These are phyloP conservation scores for Scelioninae gen. 1 DNA, from an alignment of 2,888 invertebrate species.

Conservation along the genomic window DNA sequence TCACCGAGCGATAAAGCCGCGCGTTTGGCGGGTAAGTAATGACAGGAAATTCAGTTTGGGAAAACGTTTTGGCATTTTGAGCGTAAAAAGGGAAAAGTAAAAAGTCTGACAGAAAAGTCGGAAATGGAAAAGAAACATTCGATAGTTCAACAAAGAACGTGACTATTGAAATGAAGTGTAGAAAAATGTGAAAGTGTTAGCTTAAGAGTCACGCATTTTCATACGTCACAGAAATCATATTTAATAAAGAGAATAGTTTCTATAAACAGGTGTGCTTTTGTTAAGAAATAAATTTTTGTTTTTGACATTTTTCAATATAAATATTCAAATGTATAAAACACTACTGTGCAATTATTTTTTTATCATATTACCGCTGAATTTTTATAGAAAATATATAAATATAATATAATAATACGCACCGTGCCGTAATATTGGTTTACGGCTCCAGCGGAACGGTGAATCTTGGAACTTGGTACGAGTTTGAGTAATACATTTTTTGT, in stretches of 20 bases:
- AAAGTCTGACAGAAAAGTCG: slow-evolving; percentile 53
- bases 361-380: too few species aligned
- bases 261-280: not conserved
- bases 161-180: slow-evolving; percentile 64
- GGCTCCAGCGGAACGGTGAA: too few species aligned
- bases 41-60: slow-evolving; percentile 65
- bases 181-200: slow-evolving; percentile 22
- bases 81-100: slow-evolving; percentile 49
- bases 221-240: slow-evolving; percentile 20
- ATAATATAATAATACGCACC: too few species aligned
- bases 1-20: slow-evolving; percentile 42
- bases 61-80: slow-evolving; percentile 65
- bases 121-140: slow-evolving; percentile 65
- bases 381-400: too few species aligned
- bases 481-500: too few species aligned
- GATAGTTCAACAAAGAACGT: slow-evolving; percentile 59
- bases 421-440: too few species aligned
- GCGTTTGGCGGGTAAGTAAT: slow-evolving; percentile 57
- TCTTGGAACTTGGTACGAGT: too few species aligned
- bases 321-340: too few species aligned
- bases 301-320: too few species aligned
- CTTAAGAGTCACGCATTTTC: slow-evolving; percentile 38
- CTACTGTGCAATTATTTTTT: too few species aligned
- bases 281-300: too few species aligned
- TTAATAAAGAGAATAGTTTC: slow-evolving; percentile 8